Conservation (phyloP, 1,140 invertebrate genomes). For the Lepidurus apus region DNA sequence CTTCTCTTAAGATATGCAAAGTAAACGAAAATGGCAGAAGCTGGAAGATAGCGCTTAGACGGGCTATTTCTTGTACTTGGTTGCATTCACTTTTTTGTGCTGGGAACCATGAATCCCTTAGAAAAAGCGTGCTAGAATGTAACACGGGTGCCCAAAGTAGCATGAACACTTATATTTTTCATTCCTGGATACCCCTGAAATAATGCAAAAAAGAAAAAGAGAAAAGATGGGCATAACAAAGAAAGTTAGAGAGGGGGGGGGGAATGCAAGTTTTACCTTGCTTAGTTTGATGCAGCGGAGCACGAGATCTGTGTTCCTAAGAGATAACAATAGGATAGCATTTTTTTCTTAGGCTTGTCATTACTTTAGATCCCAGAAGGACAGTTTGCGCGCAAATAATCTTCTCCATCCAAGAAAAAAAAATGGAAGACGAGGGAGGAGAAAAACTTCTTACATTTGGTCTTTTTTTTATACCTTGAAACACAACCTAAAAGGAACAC, state of each 20-base stretch:
- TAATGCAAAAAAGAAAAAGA: not conserved
- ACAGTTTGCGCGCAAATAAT: constrained; percentile 11
- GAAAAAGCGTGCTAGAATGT: no score
- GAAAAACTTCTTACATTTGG: not conserved
- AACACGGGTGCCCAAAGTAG: no score
- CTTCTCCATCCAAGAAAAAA: not conserved
- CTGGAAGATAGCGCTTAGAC: not conserved
- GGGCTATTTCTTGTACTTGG: no score
- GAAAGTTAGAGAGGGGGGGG: not conserved
- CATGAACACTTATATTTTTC: no score
- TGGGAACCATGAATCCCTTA: no score
- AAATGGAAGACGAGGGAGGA: not conserved
- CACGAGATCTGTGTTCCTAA: not conserved
- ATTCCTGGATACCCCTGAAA: no score
- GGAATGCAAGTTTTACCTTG: not conserved
- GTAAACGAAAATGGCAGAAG: not conserved
- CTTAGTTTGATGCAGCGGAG: not conserved
- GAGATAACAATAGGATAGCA: not conserved
- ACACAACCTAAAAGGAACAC: not conserved
- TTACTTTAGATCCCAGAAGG: not conserved
- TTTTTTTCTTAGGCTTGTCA: not conserved
- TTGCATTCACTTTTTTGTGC: no score
- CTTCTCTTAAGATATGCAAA: not conserved
- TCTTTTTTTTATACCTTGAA: not conserved
- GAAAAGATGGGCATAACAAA: not conserved